A percentile compares a stretch with the other conserved stretches of the same genome.
These are phyloP conservation scores for Drosophila anceps DNA, from an alignment of 2,888 invertebrate species.

Conservation along the genomic window DNA sequence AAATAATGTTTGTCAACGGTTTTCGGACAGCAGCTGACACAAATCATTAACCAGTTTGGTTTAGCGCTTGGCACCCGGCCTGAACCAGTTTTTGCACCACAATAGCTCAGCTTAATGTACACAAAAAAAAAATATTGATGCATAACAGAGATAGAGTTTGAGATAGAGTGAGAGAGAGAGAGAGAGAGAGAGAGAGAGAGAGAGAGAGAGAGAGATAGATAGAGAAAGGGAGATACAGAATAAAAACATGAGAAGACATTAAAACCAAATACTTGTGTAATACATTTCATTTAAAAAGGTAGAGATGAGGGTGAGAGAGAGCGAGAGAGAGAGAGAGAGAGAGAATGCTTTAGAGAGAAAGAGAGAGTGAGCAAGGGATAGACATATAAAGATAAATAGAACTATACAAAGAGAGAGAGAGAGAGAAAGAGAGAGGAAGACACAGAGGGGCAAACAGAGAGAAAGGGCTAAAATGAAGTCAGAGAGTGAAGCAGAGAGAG, in stretches of 20 bases:
- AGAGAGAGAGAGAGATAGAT: not conserved
- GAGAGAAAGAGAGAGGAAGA: too few species aligned
- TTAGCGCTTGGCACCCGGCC: conserved; percentile 20
- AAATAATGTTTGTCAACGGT: conserved; percentile 32
- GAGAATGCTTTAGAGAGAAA: too few species aligned
- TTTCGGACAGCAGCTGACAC: conserved; percentile 35
- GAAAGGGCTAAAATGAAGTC: too few species aligned
- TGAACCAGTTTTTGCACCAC: conserved; percentile 44
- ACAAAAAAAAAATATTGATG: not conserved
- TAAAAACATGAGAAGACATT: too few species aligned
- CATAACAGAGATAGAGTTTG: not conserved
- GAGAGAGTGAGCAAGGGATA: not conserved
- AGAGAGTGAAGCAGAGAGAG: too few species aligned
- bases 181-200: not conserved
- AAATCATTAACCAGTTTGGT: conserved; percentile 42
- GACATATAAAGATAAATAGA: too few species aligned
- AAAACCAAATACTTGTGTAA: too few species aligned
- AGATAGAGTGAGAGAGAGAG: not conserved
- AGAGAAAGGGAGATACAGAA: too few species aligned
- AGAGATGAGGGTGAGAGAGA: not conserved
- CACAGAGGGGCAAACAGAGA: too few species aligned
- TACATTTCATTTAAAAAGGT: too few species aligned
- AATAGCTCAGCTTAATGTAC: not conserved
- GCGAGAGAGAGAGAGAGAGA: not conserved
- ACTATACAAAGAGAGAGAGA: too few species aligned